Base-by-base conservation (phyloP, 2,888 invertebrate genomes). In the Penaeus monodon region DNA sequence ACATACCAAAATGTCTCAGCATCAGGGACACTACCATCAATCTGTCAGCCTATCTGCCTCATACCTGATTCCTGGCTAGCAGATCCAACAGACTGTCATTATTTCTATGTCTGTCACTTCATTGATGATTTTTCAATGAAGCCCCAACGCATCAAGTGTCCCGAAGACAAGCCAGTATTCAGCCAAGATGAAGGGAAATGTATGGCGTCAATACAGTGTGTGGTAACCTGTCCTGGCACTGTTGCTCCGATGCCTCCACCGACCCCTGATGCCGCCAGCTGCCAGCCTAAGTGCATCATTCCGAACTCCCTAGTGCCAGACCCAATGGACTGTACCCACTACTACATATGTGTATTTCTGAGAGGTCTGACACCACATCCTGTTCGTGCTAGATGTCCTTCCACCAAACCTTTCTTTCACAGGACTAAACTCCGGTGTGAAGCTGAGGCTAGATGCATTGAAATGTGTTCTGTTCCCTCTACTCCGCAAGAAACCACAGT, bases 31-130 rank as follows among this genome's bases (percentile, higher is more conserved):
- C 33, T 49, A 57, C 27, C 57, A 6, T 73, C 73, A 57, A 63
- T 83, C 33, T 87, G 86, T 73, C 64, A 68, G 20, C 86, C 86
- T 1, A 79, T 64, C 20, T 87, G 86, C 29, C 70, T 87, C 12
- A 79, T 87, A 24, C 81, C 86, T 24, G 86, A 87, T 38, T 87
- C 86, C 63, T 87, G 86, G 86, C 63, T 87, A 27, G 78, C 86
- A 73, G 86, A 87, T 33, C 83, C 86, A 27, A 49, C 81, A 44
- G 86, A 87, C 57, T 87, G 86, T 24, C 86, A 78, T 29, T 83
- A 79, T 78, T 87, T 87, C 68, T 87, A 87, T 44, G 86, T 87
- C 17, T 87, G 86, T 44, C 79, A 87, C 65, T 87, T 87, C 73
- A 70, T 87, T 6, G 83, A 82, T 66, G 79, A 83, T 79, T 64